A percentile compares a stretch with the other conserved stretches of the same genome.
These are phyloP conservation scores for Horisme vitalbata DNA, from an alignment of 2,888 invertebrate genomes.

Conservation along the genomic window DNA sequence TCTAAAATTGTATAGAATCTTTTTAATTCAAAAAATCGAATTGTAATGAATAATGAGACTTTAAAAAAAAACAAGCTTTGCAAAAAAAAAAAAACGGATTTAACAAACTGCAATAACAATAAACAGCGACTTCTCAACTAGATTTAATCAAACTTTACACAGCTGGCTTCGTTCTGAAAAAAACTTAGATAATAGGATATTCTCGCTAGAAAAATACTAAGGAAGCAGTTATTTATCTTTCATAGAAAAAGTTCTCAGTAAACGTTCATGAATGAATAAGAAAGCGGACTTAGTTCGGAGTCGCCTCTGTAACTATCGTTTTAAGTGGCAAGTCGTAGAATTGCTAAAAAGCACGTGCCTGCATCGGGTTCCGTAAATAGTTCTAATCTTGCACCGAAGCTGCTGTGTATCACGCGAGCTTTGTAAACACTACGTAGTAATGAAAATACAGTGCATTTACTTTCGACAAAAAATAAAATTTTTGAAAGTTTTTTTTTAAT, in stretches of 20 bases:
- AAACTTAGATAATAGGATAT: constrained; percentile 35
- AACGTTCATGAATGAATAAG: constrained; percentile 52
- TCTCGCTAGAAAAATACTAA: constrained; percentile 29
- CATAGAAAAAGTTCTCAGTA: constrained; percentile 37
- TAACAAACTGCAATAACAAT: constrained; percentile 1
- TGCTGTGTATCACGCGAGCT: constrained; percentile 40
- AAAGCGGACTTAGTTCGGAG: constrained; percentile 44
- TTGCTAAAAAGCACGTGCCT: constrained; percentile 72
- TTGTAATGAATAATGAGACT: no score
- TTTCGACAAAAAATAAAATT: no score
- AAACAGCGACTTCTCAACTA: constrained; percentile 9
- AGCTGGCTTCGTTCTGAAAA: constrained; percentile 10
- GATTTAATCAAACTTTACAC: constrained; percentile 13
- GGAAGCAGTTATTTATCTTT: constrained; percentile 38
- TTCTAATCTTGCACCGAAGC: constrained; percentile 66
- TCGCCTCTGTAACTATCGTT: constrained; percentile 52
- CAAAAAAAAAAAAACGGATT: neutral
- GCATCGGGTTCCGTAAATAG: constrained; percentile 64
- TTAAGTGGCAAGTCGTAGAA: constrained; percentile 53
- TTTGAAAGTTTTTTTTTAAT: no score
- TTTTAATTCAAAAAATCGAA: no score
- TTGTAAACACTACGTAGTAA: constrained; percentile 18
- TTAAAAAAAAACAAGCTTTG: neutral
- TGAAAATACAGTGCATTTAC: constrained; percentile 4
- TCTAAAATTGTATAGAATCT: no score